Evolutionary conservation across 2,113 vertebrate species (phyloP).

Genomic region (Sminthopsis crassicaudata): DNA sequence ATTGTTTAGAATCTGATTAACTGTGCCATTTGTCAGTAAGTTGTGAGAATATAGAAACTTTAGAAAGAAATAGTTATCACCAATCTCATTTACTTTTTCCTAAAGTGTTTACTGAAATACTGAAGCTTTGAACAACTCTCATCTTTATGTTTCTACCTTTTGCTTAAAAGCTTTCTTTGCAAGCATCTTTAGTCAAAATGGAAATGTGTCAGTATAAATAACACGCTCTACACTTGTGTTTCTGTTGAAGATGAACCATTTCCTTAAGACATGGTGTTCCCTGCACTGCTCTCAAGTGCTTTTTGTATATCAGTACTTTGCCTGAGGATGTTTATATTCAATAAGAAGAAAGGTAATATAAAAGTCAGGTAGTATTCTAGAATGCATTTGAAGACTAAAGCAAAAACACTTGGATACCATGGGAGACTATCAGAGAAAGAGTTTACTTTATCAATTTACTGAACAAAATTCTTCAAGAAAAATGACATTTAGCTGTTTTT

Average conservation of each 20-base stretch:
- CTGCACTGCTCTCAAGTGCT: constrained; percentile 36
- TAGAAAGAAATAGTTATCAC: background rate
- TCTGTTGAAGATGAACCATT: background rate
- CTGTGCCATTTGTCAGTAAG: background rate
- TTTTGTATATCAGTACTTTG: constrained; percentile 11
- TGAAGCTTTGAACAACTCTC: background rate
- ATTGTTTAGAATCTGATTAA: background rate
- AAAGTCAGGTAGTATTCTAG: constrained; percentile 42
- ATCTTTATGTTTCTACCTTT: background rate
- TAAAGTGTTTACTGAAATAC: background rate
- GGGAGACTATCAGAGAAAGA: constrained; percentile 4
- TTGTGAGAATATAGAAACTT: background rate
- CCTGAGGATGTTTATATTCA: constrained; percentile 49
- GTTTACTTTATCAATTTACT: constrained; percentile 16
- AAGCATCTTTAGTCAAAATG: background rate
- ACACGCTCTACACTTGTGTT: background rate
- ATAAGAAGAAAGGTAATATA: constrained; percentile 39
- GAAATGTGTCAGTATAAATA: background rate
- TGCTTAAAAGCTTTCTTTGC: background rate
- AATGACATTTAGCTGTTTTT: background rate
- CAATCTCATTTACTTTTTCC: background rate
- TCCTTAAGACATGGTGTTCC: background rate
- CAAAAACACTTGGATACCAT: constrained; percentile 27
- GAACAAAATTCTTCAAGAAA: constrained; percentile 12
- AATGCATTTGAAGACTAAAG: constrained; percentile 20